phyloP scores from a whole-genome alignment of 2,888 invertebrate genomes.

The Thelaira solivaga region DNA sequence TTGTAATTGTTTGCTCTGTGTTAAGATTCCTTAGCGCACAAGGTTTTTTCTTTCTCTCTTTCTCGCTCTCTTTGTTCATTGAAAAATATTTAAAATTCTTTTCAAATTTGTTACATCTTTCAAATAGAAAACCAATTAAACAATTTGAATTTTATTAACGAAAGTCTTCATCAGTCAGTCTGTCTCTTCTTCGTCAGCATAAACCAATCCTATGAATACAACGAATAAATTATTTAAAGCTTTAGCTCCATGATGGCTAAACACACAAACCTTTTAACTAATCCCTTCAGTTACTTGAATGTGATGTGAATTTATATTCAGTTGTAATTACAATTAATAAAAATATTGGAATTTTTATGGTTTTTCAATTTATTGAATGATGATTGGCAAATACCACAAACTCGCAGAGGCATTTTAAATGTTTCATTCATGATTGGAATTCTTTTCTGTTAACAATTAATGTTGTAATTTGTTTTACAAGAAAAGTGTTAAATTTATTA shows the following conservation, averaged over 20 bases:
- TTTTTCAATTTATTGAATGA: background rate
- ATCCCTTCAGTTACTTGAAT: too few species aligned
- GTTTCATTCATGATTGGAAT: too few species aligned
- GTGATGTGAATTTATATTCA: too few species aligned
- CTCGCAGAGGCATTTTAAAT: too few species aligned
- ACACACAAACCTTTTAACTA: background rate
- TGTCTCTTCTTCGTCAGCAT: too few species aligned
- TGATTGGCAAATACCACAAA: too few species aligned
- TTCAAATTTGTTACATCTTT: conserved; percentile 26
- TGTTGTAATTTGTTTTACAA: too few species aligned
- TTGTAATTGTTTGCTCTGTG: too few species aligned
- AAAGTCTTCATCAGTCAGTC: background rate
- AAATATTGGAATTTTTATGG: background rate
- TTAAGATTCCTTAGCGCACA: background rate
- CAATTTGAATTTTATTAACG: conserved; percentile 28
- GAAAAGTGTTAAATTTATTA: too few species aligned
- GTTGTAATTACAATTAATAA: too few species aligned
- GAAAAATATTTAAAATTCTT: conserved; percentile 14
- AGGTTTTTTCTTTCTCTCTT: background rate
- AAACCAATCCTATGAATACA: background rate
- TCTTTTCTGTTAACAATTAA: too few species aligned
- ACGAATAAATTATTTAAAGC: conserved; percentile 28
- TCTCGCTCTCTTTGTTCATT: background rate
- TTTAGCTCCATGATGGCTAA: background rate
- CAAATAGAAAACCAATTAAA: conserved; percentile 34